Evolutionary conservation across 1,140 invertebrate species (phyloP), one percentile per base, ranked within the genome.

Genomic region (Acromyrmex charruanus): DNA sequence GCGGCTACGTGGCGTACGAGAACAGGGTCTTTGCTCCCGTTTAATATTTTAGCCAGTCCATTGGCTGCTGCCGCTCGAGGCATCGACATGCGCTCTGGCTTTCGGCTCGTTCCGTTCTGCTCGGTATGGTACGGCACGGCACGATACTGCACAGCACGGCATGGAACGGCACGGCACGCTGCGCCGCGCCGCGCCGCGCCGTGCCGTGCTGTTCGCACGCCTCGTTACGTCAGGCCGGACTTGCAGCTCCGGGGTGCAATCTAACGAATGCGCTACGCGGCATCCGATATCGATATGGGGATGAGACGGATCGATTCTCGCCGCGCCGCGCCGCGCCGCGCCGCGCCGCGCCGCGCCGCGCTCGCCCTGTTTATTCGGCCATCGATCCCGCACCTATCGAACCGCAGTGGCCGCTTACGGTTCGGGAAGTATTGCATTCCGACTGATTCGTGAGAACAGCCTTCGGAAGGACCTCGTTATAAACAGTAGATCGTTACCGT

Each of bases 41-140:
- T 95, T 95, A 95, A 95, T 95, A 95, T 95, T 95, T 95, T 94
- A 95, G 92, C 91, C 91, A 93, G 94, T 94, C 93, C 93, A 95
- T 94, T 93, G 93, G 93, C 93, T 71, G 77, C 77, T 93, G 91
- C 92, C 88, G 80, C 80, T 92, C 93, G 91, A 94, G 69, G 91
- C 93, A 94, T 93, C 93, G 93, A 94, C 94, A 94, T 94, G 93
- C 92, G 91, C 94, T 61, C 87, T 86, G 82, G 82, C 85, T 68
- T 77, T 82, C 82, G 28, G 58, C 68, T 69, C 61, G 74, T 72
- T 79, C 68, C 63, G 31, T 21, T 39, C 63, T n/a, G 35, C 35
- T 35, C 28, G 35, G 55, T 31, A 59, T 53, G 53, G 18, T 28
- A 58, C 71, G 18, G 31, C 25, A n/a, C 49, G 49, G 28, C 71